These are phyloP conservation scores for Stegastes partitus DNA, from an alignment of 2,113 vertebrate genomes.

Conservation along the genomic window DNA sequence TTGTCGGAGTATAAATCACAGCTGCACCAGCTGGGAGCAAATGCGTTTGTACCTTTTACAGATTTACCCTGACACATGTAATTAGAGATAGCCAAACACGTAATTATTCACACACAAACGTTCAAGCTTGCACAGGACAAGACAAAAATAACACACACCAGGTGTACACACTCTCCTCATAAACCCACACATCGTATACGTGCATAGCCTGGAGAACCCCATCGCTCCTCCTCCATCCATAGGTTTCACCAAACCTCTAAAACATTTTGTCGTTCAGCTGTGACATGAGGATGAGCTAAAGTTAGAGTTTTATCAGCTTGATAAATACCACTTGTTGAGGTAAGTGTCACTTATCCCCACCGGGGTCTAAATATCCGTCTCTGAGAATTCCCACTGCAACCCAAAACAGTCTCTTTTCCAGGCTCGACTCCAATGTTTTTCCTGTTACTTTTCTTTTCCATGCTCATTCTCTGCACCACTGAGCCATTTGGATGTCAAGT, in stretches of 20 bases:
- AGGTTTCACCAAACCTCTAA: conserved; percentile 42
- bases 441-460: conserved; percentile 67
- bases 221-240: neutral
- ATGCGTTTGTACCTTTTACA: neutral
- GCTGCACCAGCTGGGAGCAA: neutral
- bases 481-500: conserved; percentile 52
- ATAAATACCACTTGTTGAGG: conserved; percentile 48
- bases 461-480: conserved; percentile 21
- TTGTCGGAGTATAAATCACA: conserved; percentile 20
- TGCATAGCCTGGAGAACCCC: neutral
- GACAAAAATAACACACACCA: neutral
- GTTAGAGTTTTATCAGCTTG: conserved; percentile 37
- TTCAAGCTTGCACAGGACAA: neutral
- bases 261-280: conserved; percentile 42
- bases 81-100: conserved; percentile 37
- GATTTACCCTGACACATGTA: conserved; percentile 1
- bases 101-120: neutral
- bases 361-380: conserved; percentile 49
- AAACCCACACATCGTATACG: neutral
- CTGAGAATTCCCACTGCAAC: conserved; percentile 41
- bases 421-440: conserved; percentile 59
- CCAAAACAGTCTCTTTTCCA: conserved; percentile 64
- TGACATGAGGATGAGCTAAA: conserved; percentile 46
- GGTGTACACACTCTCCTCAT: neutral
- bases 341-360: conserved; percentile 56